Evolutionary conservation across 2,797 vertebrate species (phyloP).

Genomic region (Pempheris klunzingeri): DNA sequence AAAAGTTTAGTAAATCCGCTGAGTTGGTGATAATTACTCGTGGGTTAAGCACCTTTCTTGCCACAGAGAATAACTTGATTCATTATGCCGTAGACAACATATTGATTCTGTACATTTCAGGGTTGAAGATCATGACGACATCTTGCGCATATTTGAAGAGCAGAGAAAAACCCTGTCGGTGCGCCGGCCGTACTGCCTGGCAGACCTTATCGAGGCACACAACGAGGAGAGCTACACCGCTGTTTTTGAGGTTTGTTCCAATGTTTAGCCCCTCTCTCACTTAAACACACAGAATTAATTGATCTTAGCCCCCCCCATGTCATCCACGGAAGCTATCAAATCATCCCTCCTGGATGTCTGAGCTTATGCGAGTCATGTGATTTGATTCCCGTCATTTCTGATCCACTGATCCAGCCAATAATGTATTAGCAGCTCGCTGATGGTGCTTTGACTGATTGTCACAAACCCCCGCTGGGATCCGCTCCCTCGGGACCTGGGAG

Average conservation of each 20-base stretch:
- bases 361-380: neutral
- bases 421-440: slow-evolving; percentile 23
- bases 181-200: slow-evolving; percentile 84
- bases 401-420: neutral
- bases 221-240: slow-evolving; percentile 82
- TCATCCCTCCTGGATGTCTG: neutral
- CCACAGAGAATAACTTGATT: neutral
- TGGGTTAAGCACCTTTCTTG: neutral
- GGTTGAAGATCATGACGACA: slow-evolving; percentile 91
- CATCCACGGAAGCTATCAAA: neutral
- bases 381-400: slow-evolving; percentile 6
- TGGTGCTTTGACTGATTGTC: slow-evolving; percentile 57
- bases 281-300: neutral
- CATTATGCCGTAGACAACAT: neutral
- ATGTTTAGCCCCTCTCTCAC: neutral
- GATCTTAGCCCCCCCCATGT: neutral
- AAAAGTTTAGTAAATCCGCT: neutral
- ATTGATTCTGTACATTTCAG: slow-evolving; percentile 72
- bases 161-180: slow-evolving; percentile 76
- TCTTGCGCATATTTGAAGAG: slow-evolving; percentile 83
- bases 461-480: slow-evolving; percentile 51
- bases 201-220: slow-evolving; percentile 87
- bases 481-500: slow-evolving; percentile 57
- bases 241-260: slow-evolving; percentile 90
- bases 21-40: neutral